Evolutionary conservation across 2,888 invertebrate genomes (phyloP).

Genomic region (Euphydryas editha): DNA sequence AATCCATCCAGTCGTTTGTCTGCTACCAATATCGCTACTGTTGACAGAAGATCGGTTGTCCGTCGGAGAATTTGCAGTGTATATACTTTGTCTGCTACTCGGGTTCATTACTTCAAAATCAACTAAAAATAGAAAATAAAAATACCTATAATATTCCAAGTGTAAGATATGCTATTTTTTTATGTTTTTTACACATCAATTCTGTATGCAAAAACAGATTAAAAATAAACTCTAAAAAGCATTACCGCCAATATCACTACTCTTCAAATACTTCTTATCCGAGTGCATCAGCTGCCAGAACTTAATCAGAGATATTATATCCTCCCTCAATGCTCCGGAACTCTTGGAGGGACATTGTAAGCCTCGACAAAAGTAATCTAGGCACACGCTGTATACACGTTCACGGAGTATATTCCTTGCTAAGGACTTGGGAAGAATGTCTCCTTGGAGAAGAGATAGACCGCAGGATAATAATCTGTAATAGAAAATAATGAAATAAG

Average conservation of each 20-base stretch:
- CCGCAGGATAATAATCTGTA: constrained; percentile 94
- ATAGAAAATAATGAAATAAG: constrained; percentile 5
- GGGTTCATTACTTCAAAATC: constrained; percentile 73
- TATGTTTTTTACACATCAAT: too few relatives aligned
- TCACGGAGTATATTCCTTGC: constrained; percentile 97
- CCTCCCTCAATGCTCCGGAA: constrained; percentile 91
- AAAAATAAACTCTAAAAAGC: constrained; percentile 13
- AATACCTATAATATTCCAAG: neutral
- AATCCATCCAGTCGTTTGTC: constrained; percentile 92
- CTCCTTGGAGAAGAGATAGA: constrained; percentile 95
- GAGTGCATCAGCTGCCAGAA: constrained; percentile 99
- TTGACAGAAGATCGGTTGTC: constrained; percentile 78
- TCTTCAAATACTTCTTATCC: constrained; percentile 95
- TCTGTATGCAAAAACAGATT: too few relatives aligned
- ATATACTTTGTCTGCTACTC: constrained; percentile 72
- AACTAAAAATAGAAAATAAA: constrained; percentile 46
- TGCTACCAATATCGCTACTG: constrained; percentile 83
- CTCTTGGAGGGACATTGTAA: constrained; percentile 94
- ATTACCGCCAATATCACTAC: constrained; percentile 90
- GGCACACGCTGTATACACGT: constrained; percentile 95
- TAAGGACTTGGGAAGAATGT: constrained; percentile 92
- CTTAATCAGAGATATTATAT: constrained; percentile 93
- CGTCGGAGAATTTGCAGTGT: constrained; percentile 72
- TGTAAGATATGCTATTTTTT: neutral
- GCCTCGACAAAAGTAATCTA: constrained; percentile 97